These are phyloP conservation scores for Oxytorus armatus DNA, from an alignment of 2,888 invertebrate species.

Conservation along the genomic window DNA sequence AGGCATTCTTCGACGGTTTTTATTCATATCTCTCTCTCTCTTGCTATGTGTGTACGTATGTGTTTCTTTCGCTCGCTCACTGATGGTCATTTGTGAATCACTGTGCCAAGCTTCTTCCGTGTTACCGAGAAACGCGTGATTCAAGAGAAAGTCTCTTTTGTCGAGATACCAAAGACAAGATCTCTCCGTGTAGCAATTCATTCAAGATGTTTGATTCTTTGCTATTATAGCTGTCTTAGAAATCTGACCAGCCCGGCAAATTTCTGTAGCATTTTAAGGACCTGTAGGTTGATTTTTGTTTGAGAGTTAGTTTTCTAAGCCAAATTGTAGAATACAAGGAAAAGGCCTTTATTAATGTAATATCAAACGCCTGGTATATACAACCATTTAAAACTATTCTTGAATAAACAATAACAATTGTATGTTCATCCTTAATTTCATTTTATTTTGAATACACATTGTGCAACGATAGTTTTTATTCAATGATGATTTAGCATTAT, in stretches of 20 bases:
- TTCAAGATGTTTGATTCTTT: conserved; percentile 20
- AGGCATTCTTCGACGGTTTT: neutral
- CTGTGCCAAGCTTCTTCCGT: conserved; percentile 45
- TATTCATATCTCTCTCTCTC: conserved; percentile 10
- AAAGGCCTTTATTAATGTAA: too few species aligned
- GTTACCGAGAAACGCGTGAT: conserved; percentile 36
- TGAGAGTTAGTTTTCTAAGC: too few species aligned
- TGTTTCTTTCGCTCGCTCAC: conserved; percentile 21
- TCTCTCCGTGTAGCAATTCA: conserved; percentile 48
- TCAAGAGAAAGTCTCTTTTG: conserved; percentile 60
- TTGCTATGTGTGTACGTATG: neutral
- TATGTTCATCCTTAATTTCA: too few species aligned
- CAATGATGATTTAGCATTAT: too few species aligned
- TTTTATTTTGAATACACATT: too few species aligned
- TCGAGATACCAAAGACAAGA: conserved; percentile 51
- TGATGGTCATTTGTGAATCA: conserved; percentile 48
- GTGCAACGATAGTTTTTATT: too few species aligned
- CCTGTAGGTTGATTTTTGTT: neutral
- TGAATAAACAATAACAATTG: too few species aligned
- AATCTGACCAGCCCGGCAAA: neutral
- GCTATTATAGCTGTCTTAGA: conserved; percentile 10
- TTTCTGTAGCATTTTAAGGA: neutral
- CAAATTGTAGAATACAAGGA: too few species aligned
- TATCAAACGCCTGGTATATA: too few species aligned
- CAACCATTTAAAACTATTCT: too few species aligned